These are phyloP conservation scores for Seriola dumerili DNA, from an alignment of 2,113 vertebrate species.

Conservation along the genomic window DNA sequence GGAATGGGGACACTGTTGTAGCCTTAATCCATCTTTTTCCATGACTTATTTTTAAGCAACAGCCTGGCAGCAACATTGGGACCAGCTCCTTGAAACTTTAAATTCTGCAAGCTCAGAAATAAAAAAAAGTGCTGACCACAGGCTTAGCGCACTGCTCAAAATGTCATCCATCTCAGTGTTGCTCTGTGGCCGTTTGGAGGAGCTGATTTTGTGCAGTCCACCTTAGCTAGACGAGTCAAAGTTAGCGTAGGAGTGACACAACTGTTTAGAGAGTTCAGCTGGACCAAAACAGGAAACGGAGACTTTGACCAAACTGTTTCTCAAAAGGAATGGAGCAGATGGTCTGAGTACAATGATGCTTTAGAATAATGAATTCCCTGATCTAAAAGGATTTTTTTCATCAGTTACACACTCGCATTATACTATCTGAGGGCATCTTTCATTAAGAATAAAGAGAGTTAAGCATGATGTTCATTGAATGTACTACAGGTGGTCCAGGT, in stretches of 20 bases:
- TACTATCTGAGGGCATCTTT: background rate
- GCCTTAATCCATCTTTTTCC: conserved; percentile 51
- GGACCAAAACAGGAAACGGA: background rate
- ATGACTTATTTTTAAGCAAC: conserved; percentile 19
- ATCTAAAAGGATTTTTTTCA: background rate
- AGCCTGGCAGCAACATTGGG: conserved; percentile 21
- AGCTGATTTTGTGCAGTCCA: conserved; percentile 9
- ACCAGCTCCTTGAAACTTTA: conserved; percentile 28
- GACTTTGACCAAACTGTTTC: background rate
- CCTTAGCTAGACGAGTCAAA: background rate
- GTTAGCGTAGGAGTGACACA: background rate
- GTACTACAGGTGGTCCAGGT: background rate
- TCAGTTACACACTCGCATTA: background rate
- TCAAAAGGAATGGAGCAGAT: background rate
- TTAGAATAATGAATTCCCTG: background rate
- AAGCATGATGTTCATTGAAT: background rate
- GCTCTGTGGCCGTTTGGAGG: background rate
- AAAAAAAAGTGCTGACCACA: background rate
- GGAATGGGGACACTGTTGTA: conserved; percentile 9
- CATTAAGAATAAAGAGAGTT: background rate
- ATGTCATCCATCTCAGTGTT: background rate
- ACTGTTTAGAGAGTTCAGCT: conserved; percentile 2
- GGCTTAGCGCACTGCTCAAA: background rate
- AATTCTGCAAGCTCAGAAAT: conserved; percentile 20
- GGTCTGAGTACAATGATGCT: background rate